These are phyloP conservation scores for Hippocampus abdominalis DNA, from an alignment of 2,113 vertebrate species.

Conservation along the genomic window DNA sequence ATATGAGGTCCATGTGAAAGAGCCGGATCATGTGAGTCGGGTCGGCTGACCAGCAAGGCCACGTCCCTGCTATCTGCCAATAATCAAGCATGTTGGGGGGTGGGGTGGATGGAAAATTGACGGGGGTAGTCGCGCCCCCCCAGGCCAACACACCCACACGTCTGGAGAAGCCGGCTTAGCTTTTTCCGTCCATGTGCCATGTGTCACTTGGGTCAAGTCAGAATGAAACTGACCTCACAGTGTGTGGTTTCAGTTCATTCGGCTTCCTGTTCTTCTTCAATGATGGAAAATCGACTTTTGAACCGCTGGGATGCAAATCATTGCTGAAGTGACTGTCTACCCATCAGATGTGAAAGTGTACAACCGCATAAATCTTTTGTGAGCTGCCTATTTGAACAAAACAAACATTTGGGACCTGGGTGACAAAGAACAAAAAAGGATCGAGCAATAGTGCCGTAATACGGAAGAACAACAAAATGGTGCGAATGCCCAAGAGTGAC, in stretches of 20 bases:
- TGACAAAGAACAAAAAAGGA: too few species aligned
- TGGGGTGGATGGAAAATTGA: not conserved
- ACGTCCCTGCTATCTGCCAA: conserved; percentile 13
- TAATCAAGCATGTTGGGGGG: not conserved
- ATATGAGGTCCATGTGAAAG: conserved; percentile 1
- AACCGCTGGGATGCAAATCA: too few species aligned
- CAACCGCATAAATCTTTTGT: conserved; percentile 5
- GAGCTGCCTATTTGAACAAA: too few species aligned
- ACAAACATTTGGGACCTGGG: too few species aligned
- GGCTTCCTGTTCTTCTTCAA: not conserved
- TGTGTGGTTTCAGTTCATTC: not conserved
- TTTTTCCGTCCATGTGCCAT: not conserved
- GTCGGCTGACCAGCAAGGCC: conserved; percentile 11
- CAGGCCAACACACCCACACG: not conserved
- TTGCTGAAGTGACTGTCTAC: too few species aligned
- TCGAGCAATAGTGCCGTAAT: too few species aligned
- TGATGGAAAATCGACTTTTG: too few species aligned
- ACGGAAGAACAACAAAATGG: too few species aligned
- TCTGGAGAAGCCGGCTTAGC: not conserved
- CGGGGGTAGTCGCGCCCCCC: not conserved
- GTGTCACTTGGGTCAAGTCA: not conserved
- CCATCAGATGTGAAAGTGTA: too few species aligned
- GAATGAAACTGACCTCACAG: not conserved
- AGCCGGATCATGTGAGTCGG: not conserved
- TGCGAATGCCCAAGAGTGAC: too few species aligned